Evolutionary conservation across 2,113 vertebrate species (phyloP), one percentile per base, ranked within the genome.

Genomic region (Pycnonotus jocosus): DNA sequence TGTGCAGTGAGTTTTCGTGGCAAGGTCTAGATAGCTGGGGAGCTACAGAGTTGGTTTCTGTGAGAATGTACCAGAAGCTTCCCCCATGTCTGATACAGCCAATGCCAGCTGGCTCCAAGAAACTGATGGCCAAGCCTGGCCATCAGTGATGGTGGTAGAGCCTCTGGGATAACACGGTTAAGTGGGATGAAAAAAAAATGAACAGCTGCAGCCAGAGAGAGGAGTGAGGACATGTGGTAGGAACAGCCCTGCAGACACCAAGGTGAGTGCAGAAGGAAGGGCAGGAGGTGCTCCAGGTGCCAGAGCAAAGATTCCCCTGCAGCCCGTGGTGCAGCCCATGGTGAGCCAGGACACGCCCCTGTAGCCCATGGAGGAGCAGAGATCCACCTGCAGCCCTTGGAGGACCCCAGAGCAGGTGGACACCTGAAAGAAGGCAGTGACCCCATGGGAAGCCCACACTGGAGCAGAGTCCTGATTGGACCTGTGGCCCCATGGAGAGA

Each of bases 401-500:
- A 65, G 12, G 18, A 50, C 3, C 58, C 16, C 30, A n/a, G 44
- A 50, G 44, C 22, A 66, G 27, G 15, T 11, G 23, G 15, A 37
- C 24, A 2, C 12, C 76, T 11, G 4, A 50, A 24, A 2, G 27
- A 7, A 71, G 13, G 0, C 27, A 3, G 12, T 37, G 50, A 44
- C 3, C 31, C 22, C 19, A 12, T 9, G 10, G 35, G 37, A 57
- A 72, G 14, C 22, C 31, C 31, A 37, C 2, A 1, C 44, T 23
- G 42, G 42, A 27, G 3, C 35, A 80, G 30, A 1, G 21, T 42
- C 35, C 48, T 35, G 48, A 42, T 1, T 28, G 47, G 27, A 70
- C 27, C 2, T 57, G 37, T 44, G 51, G 12, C 15, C 27, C 22
- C 0, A 0, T 24, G 12, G 19, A 7, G 44, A 73, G 14, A 44